Conservation (phyloP, 2,113 vertebrate species). For the Nesoenas mayeri region DNA sequence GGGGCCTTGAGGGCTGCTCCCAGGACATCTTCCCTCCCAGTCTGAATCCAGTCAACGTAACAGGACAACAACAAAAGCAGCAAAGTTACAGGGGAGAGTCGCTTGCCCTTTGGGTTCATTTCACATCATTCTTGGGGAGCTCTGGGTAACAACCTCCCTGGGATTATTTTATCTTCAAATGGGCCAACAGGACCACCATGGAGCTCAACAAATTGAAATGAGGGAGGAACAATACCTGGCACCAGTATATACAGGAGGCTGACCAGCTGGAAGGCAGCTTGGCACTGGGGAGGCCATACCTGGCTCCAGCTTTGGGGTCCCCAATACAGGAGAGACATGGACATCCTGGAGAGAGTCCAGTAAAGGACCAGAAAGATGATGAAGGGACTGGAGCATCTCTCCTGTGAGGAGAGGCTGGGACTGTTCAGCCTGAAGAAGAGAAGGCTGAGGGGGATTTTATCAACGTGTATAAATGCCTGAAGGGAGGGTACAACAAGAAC, state of each 20-base stretch:
- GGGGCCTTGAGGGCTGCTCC: background rate
- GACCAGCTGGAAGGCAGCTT: background rate
- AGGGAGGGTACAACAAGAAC: background rate
- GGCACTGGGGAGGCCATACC: background rate
- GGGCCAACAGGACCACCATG: background rate
- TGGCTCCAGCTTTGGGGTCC: background rate
- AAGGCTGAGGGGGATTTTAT: background rate
- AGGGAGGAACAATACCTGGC: background rate
- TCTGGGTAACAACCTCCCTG: background rate
- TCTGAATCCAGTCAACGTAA: background rate
- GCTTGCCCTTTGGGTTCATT: background rate
- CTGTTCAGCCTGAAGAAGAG: background rate
- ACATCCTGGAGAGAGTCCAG: background rate
- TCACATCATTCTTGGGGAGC: background rate
- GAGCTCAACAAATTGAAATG: background rate
- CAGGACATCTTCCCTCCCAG: background rate
- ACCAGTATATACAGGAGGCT: background rate
- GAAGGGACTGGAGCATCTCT: background rate
- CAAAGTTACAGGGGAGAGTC: background rate
- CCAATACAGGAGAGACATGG: background rate
- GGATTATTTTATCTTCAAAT: background rate
- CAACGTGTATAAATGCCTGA: background rate
- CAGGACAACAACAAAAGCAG: background rate
- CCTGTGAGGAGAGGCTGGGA: background rate
- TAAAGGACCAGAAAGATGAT: background rate